Base-by-base conservation (phyloP, 2,888 invertebrate species). In the Platycheirus albimanus region DNA sequence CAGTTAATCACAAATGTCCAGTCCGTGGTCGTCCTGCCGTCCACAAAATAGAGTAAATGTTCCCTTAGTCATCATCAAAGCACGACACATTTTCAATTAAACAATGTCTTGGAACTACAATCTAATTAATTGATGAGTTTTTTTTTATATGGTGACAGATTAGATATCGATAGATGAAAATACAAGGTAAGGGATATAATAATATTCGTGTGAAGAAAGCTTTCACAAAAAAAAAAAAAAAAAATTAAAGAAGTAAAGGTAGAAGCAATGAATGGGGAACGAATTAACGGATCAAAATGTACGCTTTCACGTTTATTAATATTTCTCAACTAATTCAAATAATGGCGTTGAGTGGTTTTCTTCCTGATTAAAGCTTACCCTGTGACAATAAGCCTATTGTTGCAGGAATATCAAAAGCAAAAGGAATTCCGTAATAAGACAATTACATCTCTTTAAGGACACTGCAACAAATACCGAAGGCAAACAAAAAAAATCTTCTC, bases 111-210 rank as follows among this genome's bases (percentile, higher is more conserved):
- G 69, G 67, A 74, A 64, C 69, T 30, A 69, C 78, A 78, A 78
- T 83, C 72, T 83, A 83, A 83, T 83, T 78, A 83, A 83, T 83
- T 83, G 83, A 83, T 83, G 56, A 72, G 58, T 74, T 78, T 76
- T 69, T 63, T 36, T 52, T 61, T 30, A 64, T 74, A 61, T 64
- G 30, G 69, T 74, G 74, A 74, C 56, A 83, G 78, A 78, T 78
- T 83, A 51, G 75, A 64, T 70, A 67, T 33, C 7, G 28, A 13
- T 13, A 0, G 43, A 43, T 24, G 24, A 4, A 6, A 13, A 28
- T 11, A 30, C 13, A 15, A 24, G 8, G 7, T 6, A 28, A 49
- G 11, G 38, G 24, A 52, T n/a, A n/a, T n/a, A n/a, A n/a, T 30
- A 4, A 13, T 30, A 58, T 51, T 28, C 10, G 36, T 52, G 41